A percentile compares a stretch with the other conserved stretches of the same genome.
These are phyloP conservation scores for Leucopternis melanops DNA, from an alignment of 2,113 vertebrate genomes.

Conservation along the genomic window DNA sequence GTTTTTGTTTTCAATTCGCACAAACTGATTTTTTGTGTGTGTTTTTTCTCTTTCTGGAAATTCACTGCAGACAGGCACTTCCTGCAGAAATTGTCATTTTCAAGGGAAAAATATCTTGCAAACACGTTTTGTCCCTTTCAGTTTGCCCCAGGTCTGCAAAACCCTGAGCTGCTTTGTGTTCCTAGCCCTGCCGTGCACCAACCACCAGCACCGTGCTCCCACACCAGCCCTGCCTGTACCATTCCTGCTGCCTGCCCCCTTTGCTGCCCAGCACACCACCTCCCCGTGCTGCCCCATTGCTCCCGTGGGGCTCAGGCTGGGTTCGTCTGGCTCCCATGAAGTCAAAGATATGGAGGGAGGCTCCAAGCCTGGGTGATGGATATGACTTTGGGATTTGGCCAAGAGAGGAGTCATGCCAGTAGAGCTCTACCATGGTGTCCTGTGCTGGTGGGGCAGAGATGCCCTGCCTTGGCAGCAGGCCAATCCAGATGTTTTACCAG, in stretches of 20 bases:
- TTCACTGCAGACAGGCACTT: conserved; percentile 46
- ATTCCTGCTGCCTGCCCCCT: neutral
- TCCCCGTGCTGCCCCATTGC: accelerated
- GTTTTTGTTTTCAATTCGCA: conserved; percentile 61
- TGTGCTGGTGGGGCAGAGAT: neutral
- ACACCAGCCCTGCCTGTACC: neutral
- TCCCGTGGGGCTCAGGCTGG: accelerated
- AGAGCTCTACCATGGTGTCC: neutral
- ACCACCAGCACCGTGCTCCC: neutral
- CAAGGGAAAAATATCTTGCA: neutral
- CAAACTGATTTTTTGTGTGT: conserved; percentile 7
- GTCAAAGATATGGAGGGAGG: neutral
- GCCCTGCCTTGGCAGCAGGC: neutral
- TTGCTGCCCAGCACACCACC: neutral
- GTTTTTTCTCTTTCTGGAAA: conserved; percentile 53
- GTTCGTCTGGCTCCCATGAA: neutral
- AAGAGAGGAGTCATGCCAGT: too few relatives aligned
- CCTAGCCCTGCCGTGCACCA: neutral
- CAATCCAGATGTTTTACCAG: neutral
- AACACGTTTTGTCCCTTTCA: neutral
- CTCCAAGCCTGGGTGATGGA: neutral
- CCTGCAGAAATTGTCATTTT: conserved; percentile 38
- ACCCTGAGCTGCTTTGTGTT: neutral
- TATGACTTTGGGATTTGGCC: neutral
- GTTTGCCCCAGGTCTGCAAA: neutral